phyloP scores from a whole-genome alignment of 2,113 vertebrate genomes.

The Cervus canadensis region DNA sequence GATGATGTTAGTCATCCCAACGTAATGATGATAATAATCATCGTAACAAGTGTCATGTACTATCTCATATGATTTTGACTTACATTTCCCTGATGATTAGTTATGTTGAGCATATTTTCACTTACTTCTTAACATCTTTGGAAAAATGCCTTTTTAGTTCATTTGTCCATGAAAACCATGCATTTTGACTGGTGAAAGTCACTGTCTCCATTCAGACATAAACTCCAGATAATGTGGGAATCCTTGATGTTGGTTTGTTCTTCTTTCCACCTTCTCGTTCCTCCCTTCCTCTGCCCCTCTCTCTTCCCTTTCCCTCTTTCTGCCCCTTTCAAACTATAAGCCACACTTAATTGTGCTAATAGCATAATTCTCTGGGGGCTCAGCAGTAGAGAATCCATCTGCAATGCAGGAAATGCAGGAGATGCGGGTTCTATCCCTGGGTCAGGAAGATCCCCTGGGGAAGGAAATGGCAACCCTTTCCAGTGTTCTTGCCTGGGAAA shows the following conservation, averaged over 20 bases:
- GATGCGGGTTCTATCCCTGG: rapidly evolving
- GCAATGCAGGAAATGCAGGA: neutral
- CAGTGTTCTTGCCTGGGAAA: neutral
- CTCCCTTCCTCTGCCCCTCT: neutral
- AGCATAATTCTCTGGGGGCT: neutral
- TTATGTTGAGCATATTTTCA: neutral
- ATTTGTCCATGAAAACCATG: neutral
- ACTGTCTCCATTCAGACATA: neutral
- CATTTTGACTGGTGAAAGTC: neutral
- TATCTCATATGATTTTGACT: neutral
- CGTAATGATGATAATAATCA: neutral
- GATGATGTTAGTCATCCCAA: neutral
- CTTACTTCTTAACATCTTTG: neutral
- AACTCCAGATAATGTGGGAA: no score
- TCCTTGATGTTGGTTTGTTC: neutral
- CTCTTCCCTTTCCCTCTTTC: neutral
- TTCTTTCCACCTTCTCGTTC: neutral
- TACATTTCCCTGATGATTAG: neutral
- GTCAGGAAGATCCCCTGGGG: neutral
- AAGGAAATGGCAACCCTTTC: neutral
- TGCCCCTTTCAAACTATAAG: neutral
- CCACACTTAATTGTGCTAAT: neutral
- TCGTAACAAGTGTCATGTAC: neutral
- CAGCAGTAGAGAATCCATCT: neutral
- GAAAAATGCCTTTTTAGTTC: neutral